A percentile compares a stretch with the other conserved stretches of the same genome.
Evolutionary conservation across 2,113 vertebrate genomes (phyloP).

Genomic region (Psilopogon haemacephalus): DNA sequence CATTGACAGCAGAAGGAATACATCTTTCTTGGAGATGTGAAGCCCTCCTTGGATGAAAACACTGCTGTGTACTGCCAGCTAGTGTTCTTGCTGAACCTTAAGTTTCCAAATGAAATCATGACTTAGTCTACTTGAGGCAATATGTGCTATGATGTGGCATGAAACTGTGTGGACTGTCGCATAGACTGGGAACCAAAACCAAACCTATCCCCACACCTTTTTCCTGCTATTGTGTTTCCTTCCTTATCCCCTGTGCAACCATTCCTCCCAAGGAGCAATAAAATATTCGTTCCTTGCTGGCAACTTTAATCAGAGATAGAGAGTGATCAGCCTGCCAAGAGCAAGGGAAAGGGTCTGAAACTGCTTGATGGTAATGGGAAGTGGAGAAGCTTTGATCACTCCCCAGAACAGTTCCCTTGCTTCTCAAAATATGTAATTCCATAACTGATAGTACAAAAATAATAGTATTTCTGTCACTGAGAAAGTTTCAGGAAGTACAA

Average conservation of each 20-base stretch:
- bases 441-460: neutral
- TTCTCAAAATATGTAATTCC: neutral
- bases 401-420: neutral
- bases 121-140: neutral
- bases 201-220: neutral
- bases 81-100: conserved; percentile 45
- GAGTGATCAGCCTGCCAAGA: neutral
- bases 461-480: neutral
- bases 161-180: neutral
- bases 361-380: neutral
- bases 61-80: conserved; percentile 35
- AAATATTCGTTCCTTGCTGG: neutral
- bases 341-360: neutral
- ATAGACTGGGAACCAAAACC: neutral
- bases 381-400: neutral
- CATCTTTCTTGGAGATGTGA: conserved; percentile 22
- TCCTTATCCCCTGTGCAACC: neutral
- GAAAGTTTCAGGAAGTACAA: neutral
- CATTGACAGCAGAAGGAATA: conserved; percentile 41
- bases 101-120: conserved; percentile 31
- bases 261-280: neutral
- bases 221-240: neutral
- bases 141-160: neutral
- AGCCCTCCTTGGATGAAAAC: conserved; percentile 37
- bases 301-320: neutral